Base-by-base conservation (phyloP, 2,888 invertebrate genomes). In the Orchestes rusci region DNA sequence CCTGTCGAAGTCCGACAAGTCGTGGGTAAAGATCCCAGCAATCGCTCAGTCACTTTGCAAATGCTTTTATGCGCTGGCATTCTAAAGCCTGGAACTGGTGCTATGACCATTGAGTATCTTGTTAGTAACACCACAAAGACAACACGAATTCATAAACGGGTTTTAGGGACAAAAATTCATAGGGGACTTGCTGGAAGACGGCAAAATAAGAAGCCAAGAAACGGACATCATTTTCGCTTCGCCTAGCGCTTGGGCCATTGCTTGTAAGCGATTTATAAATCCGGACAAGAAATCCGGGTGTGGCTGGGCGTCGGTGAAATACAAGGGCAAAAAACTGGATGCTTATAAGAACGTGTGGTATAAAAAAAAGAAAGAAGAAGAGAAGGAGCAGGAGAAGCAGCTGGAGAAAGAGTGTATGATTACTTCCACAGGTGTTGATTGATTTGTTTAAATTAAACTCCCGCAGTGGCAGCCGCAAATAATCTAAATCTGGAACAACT, bases 271-370 rank as follows among this genome's bases (percentile, higher is more conserved):
- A 53, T 85, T 90, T 44, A 87, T 92, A 38, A 91, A 92, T 68
- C 91, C 92, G 0, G 86, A 87, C 51, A 91, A 91, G 66, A 86
- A 90, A 60, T 90, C 90, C 28, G 91, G 91, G 1, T 92, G 91
- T 70, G 92, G 92, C 2, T 92, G 93, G 92, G 90, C 90, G 2
- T 89, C 90, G 2, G 90, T 90, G 23, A 84, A 87, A 60, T 92
- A 91, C 60, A 82, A 80, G 63, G 90, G 89, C 1, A 84, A 84
- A 61, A 91, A 91, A 67, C 68, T 93, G 60, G 92, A 92, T 65
- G 82, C 85, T 3, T 91, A 88, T 61, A 92, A 92, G 69, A 85
- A 86, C 52, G 78, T 82, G 43, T 92, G 89, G 79, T 79, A 88
- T 55, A 76, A 84, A 43, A 86, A 80, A 59, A 68, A 66, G 52